Evolutionary conservation across 2,797 vertebrate genomes (phyloP).

Genomic region (Cossypha caffra): DNA sequence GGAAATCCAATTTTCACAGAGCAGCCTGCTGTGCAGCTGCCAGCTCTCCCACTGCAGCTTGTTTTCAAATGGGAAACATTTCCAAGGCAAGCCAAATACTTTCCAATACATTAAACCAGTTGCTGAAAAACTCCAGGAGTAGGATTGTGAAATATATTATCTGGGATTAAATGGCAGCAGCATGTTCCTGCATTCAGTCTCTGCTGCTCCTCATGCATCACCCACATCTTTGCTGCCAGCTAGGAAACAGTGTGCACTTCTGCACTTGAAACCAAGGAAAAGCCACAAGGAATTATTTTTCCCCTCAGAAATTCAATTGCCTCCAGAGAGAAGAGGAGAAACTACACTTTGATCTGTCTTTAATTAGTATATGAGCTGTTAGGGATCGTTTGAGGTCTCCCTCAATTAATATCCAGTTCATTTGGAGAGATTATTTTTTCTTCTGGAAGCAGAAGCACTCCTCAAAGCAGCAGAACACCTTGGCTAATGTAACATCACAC

Average conservation of each 20-base stretch:
- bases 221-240: slow-evolving; percentile 17
- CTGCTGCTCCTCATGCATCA: slow-evolving; percentile 19
- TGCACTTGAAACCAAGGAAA: slow-evolving; percentile 8
- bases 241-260: background rate
- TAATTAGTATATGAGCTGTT: slow-evolving; percentile 1
- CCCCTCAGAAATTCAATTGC: background rate
- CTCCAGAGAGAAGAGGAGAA: background rate
- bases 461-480: background rate
- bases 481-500: background rate
- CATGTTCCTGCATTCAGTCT: background rate
- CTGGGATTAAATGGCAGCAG: slow-evolving; percentile 1
- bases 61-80: slow-evolving; percentile 1
- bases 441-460: background rate
- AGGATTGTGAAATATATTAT: background rate
- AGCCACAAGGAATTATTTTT: background rate
- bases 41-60: slow-evolving; percentile 30
- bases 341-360: slow-evolving; percentile 17
- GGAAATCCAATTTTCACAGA: background rate
- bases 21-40: background rate
- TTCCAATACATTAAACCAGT: background rate
- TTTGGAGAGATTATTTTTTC: background rate
- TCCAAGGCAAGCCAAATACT: slow-evolving; percentile 6
- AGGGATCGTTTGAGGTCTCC: slow-evolving; percentile 23
- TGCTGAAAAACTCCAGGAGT: background rate
- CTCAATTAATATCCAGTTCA: slow-evolving; percentile 20